Evolutionary conservation across 2,113 vertebrate genomes (phyloP).

Genomic region (Pangasianodon gigas): DNA sequence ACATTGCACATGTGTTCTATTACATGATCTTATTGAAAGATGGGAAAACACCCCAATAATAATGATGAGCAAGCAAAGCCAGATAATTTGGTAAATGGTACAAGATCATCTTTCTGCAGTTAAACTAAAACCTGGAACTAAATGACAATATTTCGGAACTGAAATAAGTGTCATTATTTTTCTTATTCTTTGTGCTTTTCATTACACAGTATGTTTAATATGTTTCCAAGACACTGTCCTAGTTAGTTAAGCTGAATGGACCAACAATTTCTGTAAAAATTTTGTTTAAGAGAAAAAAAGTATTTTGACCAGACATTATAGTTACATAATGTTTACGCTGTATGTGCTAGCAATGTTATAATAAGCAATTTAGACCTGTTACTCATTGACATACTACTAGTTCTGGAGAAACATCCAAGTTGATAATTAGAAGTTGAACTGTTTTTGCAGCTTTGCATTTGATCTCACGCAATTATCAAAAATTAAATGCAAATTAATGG

Average conservation of each 20-base stretch:
- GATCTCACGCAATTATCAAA: neutral
- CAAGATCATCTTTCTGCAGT: neutral
- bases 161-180: neutral
- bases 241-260: neutral
- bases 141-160: neutral
- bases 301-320: neutral
- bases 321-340: neutral
- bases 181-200: neutral
- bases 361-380: neutral
- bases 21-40: neutral
- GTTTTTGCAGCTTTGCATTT: neutral
- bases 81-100: neutral
- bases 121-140: neutral
- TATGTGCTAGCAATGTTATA: neutral
- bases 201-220: neutral
- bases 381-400: neutral
- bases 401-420: neutral
- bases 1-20: neutral
- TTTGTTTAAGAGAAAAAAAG: neutral
- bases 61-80: neutral
- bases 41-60: neutral
- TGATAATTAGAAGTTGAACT: neutral
- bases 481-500: slow-evolving; percentile 7
- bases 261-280: neutral
- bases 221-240: neutral